Evolutionary conservation across 1,140 invertebrate species (phyloP), one percentile per base, ranked within the genome.

Genomic region (Varroa destructor): DNA sequence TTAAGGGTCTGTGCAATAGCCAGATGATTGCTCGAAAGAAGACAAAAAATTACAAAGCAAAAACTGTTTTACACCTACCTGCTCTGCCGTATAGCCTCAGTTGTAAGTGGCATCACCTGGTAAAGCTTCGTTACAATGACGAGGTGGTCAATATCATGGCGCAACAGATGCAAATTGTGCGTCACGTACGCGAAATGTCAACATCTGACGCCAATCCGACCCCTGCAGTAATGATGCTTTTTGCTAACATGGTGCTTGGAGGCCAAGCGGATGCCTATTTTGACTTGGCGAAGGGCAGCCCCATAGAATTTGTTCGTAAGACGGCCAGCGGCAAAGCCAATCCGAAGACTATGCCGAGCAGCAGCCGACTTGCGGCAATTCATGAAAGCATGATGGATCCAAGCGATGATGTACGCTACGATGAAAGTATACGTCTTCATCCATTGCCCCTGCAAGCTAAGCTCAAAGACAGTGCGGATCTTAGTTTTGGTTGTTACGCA

Each of bases 1-100:
- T 88, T 74, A 77, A 79, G 0, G 83, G 84, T 74, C 81, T 87
- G 3, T 78, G 83, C 4, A 73, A 79, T 0, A 82, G 85, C 74
- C 82, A 84, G 37, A 82, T 88, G 78, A 81, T 87, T 67, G 55
- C 74, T 37, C 74, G 76, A 55, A 73, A 71, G 12, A 74, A 55
- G 64, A 14, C 51, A 36, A 55, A 46, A 37, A 70, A 10, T 36
- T 71, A 57, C 43, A 73, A 73, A 40, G 6, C 56, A 42, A 8
- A 71, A 10, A 37, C 43, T 43, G 67, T 58, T 56, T 12, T 58
- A 56, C 64, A 57, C 12, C 0, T 81, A 82, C 0, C 74, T 67
- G 55, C 67, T 71, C 14, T 73, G 25, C 75, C 74, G 2, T 75
- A 74, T 37, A 73, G 71, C 14, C 73, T 76, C 51, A 74, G 73